Base-by-base conservation (phyloP, 2,113 vertebrate genomes). In the Caloenas nicobarica region DNA sequence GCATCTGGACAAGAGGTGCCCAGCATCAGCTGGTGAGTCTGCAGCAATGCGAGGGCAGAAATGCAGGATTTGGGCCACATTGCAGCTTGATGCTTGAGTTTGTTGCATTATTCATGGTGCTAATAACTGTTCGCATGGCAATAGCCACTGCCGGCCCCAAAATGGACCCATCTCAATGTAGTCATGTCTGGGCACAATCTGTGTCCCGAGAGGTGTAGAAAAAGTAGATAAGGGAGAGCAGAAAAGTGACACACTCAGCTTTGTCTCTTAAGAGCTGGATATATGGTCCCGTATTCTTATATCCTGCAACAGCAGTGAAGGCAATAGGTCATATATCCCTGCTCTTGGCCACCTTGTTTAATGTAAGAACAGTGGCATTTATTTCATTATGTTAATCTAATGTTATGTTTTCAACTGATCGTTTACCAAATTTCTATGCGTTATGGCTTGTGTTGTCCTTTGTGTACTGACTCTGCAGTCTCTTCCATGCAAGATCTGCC, bases 211-310 rank as follows among this genome's bases (percentile, higher is more conserved):
- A 60, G 60, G 21, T n/a, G 25, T 19, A 33, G 34, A 38, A 38
- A 18, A 40, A 14, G 22, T 10, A 38, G 15, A 3, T 1, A 23
- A 76, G 31, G 56, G 48, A 23, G n/a, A 44, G 54, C 58, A 83
- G 31, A 28, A 28, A 61, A 44, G 31, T 38, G 26, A 51, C 8
- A 4, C 2, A 2, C 19, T 26, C 29, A n/a, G 50, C 31, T 91
- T 69, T 60, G 12, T 61, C 31, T 34, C 50, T 31, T 34, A 31
- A 64, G n/a, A 80, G 29, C 58, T 60, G 23, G 17, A 7, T 42
- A 3, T 2, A 0, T 1, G 23, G 8, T 44, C 28, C 50, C 44
- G 6, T 36, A 13, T 8, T 83, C 58, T 44, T 31, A 14, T 0
- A 54, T 9, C 61, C 31, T 12, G 9, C 25, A 38, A 7, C 53